Conservation (phyloP, 35 echinoderm and acorn worm species). For the Amphiura filiformis region DNA sequence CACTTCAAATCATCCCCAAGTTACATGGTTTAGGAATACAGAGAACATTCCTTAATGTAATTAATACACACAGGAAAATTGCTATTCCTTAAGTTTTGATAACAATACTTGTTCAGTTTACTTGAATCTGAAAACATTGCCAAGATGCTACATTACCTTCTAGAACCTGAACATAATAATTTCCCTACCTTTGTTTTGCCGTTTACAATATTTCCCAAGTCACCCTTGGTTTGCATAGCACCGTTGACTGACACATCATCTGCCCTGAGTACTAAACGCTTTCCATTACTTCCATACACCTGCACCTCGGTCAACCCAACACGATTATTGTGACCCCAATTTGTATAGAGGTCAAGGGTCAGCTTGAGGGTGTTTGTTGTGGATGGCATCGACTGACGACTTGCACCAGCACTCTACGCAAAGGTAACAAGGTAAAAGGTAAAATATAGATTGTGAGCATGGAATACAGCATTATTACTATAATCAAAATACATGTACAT, state of each 20-base stretch:
- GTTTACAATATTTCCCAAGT: slow-evolving; percentile 67
- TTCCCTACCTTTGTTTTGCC: slow-evolving; percentile 82
- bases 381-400: not conserved
- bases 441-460: too few relatives aligned
- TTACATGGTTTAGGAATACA: too few relatives aligned
- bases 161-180: too few relatives aligned
- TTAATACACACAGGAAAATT: too few relatives aligned
- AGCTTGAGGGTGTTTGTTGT: not conserved
- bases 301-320: slow-evolving; percentile 90
- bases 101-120: too few relatives aligned
- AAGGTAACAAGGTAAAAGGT: too few relatives aligned
- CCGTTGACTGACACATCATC: slow-evolving; percentile 18
- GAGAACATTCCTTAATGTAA: too few relatives aligned
- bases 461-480: not conserved
- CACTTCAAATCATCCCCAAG: too few relatives aligned
- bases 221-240: slow-evolving; percentile 51
- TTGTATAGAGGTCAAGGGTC: slow-evolving; percentile 56
- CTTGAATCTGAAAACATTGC: too few relatives aligned
- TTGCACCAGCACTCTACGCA: not conserved
- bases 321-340: slow-evolving; percentile 81
- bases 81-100: too few relatives aligned
- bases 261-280: slow-evolving; percentile 37
- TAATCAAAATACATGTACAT: too few relatives aligned
- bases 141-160: too few relatives aligned
- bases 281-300: slow-evolving; percentile 61